Evolutionary conservation across 2,888 invertebrate species (phyloP), one percentile per base, ranked within the genome.

Genomic region (Thecophora atra): DNA sequence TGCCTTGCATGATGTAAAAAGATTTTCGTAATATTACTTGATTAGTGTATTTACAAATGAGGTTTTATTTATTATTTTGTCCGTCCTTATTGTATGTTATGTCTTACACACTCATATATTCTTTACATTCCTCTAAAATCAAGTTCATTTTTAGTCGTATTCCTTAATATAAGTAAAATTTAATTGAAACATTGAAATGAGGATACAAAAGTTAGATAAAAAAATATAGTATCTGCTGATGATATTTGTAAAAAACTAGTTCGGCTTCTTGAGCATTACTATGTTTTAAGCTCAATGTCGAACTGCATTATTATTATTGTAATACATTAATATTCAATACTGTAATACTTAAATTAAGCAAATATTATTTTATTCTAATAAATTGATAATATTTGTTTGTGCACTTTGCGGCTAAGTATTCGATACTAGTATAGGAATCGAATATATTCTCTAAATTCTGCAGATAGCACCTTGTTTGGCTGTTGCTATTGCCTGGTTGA

Each of bases 301-400:
- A 37, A 24, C 47, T 58, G 26, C 37, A 68, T 58, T 56, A 56
- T 68, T 58, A 68, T 17, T 42, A 44, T 68, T 37, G 44, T 68
- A 4, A 47, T 47, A 47, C 15, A 47, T 15, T n/a, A n/a, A n/a
- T n/a, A n/a, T 47, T 17, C 47, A 47, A 17, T 47, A 37, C 37
- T 37, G 37, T 37, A 37, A 37, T 37, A 37, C 6, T 37, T 54
- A 54, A 21, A 67, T 56, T 37, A 7, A 66, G 56, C 56, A 56
- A 30, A 56, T 19, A 67, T 26, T 54, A 67, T 67, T 56, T 67
- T 67, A 67, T 54, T 67, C 66, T 30, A 67, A 67, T 67, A 67
- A 52, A 52, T 19, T 21, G 52, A 67, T 24, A 37, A 52, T 67
- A 30, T 30, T 15, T 37, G 15, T 54, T 67, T 47, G 64, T 47